phyloP scores from a whole-genome alignment of 1,140 invertebrate species.

The Eumaeus atala region DNA sequence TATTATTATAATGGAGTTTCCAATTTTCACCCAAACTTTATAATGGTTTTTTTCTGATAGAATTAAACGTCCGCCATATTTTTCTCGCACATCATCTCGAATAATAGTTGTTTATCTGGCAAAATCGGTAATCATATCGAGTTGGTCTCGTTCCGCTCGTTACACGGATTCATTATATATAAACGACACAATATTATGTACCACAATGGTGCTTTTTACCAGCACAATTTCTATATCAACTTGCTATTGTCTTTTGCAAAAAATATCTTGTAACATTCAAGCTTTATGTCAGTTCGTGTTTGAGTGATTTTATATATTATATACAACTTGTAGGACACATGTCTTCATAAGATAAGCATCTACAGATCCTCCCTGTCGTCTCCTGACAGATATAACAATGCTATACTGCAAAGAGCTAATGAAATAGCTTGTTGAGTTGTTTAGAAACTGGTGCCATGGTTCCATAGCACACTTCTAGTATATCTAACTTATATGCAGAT shows the following conservation, averaged over 20 bases:
- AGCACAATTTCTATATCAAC: slow-evolving; percentile 9
- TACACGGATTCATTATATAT: slow-evolving; percentile 28
- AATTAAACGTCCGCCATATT: slow-evolving; percentile 1
- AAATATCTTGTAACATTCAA: neutral
- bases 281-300: too few species aligned
- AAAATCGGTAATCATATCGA: slow-evolving; percentile 17
- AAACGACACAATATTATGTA: slow-evolving; percentile 23
- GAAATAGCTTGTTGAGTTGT: too few species aligned
- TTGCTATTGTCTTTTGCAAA: slow-evolving; percentile 1
- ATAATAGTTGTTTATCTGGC: slow-evolving; percentile 29
- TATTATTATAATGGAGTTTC: neutral
- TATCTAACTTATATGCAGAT: too few species aligned
- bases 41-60: neutral
- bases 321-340: too few species aligned
- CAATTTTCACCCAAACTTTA: neutral
- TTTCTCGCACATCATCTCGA: slow-evolving; percentile 18
- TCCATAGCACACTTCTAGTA: too few species aligned
- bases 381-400: too few species aligned
- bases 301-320: too few species aligned
- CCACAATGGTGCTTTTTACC: slow-evolving; percentile 14
- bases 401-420: too few species aligned
- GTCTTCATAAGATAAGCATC: too few species aligned
- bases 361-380: too few species aligned
- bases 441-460: too few species aligned
- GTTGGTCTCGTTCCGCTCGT: slow-evolving; percentile 33